Percentiles rank a stretch among this genome's conserved stretches.
Conservation (phyloP, 2,888 invertebrate genomes). For the Campopleginae sp. region DNA sequence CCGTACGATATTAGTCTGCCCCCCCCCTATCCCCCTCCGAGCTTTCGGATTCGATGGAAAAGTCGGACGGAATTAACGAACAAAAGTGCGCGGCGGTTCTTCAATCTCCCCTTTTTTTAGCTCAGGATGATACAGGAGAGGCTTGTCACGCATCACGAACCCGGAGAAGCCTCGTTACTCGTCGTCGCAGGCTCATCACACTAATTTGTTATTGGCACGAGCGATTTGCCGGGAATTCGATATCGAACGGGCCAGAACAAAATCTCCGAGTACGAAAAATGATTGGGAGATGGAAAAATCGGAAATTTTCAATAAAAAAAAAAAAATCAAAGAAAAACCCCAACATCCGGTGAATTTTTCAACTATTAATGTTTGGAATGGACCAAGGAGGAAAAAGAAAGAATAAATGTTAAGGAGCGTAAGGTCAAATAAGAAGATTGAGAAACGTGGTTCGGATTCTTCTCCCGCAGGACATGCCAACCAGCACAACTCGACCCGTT, state of each 20-base stretch:
- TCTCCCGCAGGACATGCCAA: conserved; percentile 50
- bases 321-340: neutral
- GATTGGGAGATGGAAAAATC: neutral
- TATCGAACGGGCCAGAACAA: no score
- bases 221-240: neutral
- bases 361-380: neutral
- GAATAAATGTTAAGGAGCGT: no score
- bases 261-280: neutral
- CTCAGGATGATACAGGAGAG: conserved; percentile 15
- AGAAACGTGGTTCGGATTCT: conserved; percentile 60
- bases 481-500: neutral
- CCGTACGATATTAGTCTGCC: conserved; percentile 54
- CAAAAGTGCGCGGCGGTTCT: neutral
- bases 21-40: neutral
- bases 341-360: neutral
- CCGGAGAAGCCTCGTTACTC: conserved; percentile 6
- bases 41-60: conserved; percentile 42
- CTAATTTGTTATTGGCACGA: neutral
- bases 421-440: conserved; percentile 62
- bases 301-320: neutral
- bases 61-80: conserved; percentile 56
- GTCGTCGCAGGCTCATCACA: neutral
- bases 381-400: neutral
- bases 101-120: conserved; percentile 7
- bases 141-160: conserved; percentile 5